These are phyloP conservation scores for Pogonophryne albipinna DNA, from an alignment of 2,797 vertebrate species.

Conservation along the genomic window DNA sequence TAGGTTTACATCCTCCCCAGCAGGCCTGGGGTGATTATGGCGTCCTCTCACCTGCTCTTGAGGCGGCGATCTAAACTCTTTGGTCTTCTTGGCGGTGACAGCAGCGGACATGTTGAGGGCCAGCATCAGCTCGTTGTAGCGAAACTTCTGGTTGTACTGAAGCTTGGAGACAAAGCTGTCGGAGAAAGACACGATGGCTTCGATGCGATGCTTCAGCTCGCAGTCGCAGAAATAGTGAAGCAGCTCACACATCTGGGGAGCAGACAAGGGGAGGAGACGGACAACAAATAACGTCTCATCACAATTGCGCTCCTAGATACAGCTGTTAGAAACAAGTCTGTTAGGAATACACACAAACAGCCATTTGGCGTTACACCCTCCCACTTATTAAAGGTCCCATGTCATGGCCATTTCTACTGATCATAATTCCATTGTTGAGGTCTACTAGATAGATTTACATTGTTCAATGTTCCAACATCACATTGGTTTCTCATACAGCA, in stretches of 20 bases:
- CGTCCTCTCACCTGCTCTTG: conserved; percentile 92
- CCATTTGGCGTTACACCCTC: conserved; percentile 26
- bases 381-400: conserved; percentile 36
- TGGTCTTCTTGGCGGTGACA: conserved; percentile 96
- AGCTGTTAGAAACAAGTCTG: conserved; percentile 8
- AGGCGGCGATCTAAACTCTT: conserved; percentile 98
- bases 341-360: conserved; percentile 26
- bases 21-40: neutral
- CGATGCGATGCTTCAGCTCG: conserved; percentile 96
- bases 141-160: conserved; percentile 97
- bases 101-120: conserved; percentile 99
- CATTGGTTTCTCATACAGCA: too few relatives aligned
- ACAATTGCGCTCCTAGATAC: neutral
- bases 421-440: too few relatives aligned
- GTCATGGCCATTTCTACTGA: too few relatives aligned
- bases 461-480: too few relatives aligned
- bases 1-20: neutral
- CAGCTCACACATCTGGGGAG: conserved; percentile 95
- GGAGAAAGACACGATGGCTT: conserved; percentile 97
- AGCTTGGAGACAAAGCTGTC: conserved; percentile 96
- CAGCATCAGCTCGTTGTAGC: conserved; percentile 98
- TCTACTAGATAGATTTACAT: too few relatives aligned
- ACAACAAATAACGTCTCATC: conserved; percentile 11
- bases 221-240: conserved; percentile 99
- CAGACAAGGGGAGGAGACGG: conserved; percentile 36